phyloP scores from a whole-genome alignment of 2,113 vertebrate genomes.

The Tauraco erythrolophus region DNA sequence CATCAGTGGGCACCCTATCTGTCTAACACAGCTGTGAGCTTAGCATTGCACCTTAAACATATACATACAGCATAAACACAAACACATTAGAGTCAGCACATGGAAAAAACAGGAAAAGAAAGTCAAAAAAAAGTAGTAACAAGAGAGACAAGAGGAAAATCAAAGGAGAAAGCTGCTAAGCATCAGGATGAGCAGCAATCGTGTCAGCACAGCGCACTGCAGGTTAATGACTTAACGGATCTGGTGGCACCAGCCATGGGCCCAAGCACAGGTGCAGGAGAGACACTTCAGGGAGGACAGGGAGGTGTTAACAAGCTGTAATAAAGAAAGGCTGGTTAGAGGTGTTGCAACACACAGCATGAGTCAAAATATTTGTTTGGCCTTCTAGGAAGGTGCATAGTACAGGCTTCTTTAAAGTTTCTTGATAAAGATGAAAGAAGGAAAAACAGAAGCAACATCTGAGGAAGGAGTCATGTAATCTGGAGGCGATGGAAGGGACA shows the following conservation, averaged over 20 bases:
- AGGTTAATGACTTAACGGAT: background rate
- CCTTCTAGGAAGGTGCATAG: background rate
- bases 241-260: background rate
- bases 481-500: background rate
- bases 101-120: fast-evolving
- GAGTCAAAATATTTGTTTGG: background rate
- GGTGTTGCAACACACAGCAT: background rate
- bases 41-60: background rate
- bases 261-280: background rate
- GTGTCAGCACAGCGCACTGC: fast-evolving
- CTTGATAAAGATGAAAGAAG: background rate
- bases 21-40: fast-evolving
- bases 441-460: background rate
- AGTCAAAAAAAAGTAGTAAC: background rate
- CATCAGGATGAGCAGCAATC: fast-evolving
- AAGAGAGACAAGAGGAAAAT: background rate
- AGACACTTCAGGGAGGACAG: background rate
- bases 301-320: background rate
- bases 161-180: background rate
- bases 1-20: background rate
- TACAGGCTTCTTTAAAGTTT: background rate
- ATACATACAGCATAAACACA: background rate
- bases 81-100: background rate
- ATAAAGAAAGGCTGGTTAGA: background rate
- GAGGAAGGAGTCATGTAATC: background rate